These are phyloP conservation scores for Plumapathes pennacea DNA, from an alignment of 92 coral and sea anemone species.

Conservation along the genomic window DNA sequence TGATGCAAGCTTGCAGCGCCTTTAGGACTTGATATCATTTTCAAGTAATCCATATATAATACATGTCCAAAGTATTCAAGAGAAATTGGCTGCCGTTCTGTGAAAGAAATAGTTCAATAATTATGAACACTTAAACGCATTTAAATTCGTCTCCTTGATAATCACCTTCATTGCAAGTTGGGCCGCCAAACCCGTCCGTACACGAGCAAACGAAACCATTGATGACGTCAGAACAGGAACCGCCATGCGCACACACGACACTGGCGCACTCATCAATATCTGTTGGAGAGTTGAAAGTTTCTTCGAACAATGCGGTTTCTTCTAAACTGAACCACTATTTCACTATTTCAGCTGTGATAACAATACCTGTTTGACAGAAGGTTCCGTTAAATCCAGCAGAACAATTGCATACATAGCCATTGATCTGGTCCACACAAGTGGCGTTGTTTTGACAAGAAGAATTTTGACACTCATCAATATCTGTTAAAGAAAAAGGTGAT, in stretches of 20 bases:
- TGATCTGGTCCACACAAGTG: conserved; percentile 43
- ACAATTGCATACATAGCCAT: conserved; percentile 57
- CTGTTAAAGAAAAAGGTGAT: conserved; percentile 18
- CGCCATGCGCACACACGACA: conserved; percentile 4
- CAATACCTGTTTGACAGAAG: conserved; percentile 48
- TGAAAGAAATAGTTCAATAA: too few species aligned
- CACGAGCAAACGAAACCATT: conserved; percentile 19
- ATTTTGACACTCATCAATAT: conserved; percentile 51
- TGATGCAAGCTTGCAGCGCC: too few species aligned
- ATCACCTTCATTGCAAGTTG: conserved; percentile 11
- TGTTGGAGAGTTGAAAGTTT: too few species aligned
- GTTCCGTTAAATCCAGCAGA: conserved; percentile 44
- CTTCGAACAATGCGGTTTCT: too few species aligned
- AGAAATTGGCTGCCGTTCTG: too few species aligned
- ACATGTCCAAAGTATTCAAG: too few species aligned
- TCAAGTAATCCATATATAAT: too few species aligned
- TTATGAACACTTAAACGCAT: too few species aligned
- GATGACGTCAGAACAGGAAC: conserved; percentile 2
- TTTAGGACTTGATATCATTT: too few species aligned
- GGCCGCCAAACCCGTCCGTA: conserved; percentile 6
- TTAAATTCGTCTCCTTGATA: too few species aligned
- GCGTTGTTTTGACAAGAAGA: conserved; percentile 61
- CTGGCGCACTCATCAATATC: conserved; percentile 24
- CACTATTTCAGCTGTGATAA: not conserved
- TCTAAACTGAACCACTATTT: too few species aligned